Evolutionary conservation across 2,113 vertebrate species (phyloP).

Genomic region (Diadophis punctatus): DNA sequence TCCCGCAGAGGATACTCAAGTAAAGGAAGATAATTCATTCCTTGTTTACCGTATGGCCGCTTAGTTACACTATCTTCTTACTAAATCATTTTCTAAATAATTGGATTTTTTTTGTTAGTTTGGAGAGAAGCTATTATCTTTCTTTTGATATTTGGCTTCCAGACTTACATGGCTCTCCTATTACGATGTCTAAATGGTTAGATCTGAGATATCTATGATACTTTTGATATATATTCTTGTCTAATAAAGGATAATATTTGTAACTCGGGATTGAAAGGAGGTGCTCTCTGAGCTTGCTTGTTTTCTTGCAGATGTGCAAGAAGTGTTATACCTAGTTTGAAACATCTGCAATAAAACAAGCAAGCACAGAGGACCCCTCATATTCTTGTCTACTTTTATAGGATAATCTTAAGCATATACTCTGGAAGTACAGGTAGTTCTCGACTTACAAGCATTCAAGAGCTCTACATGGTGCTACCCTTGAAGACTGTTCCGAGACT

Average conservation of each 20-base stretch:
- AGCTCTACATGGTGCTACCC: too few relatives aligned
- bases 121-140: not conserved
- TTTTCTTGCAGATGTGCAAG: not conserved
- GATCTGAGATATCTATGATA: not conserved
- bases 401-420: not conserved
- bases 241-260: not conserved
- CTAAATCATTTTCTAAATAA: not conserved
- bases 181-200: not conserved
- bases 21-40: not conserved
- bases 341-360: not conserved
- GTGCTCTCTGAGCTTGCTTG: not conserved
- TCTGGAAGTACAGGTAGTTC: not conserved
- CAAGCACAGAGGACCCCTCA: not conserved
- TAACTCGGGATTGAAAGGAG: not conserved
- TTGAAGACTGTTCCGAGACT: too few relatives aligned
- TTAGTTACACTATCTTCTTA: not conserved
- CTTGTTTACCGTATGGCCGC: too few relatives aligned
- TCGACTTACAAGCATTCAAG: not conserved
- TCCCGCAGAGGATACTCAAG: not conserved
- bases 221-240: not conserved
- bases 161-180: not conserved
- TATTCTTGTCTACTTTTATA: not conserved
- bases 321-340: not conserved
- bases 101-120: not conserved
- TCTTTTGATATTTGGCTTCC: not conserved